phyloP scores from a whole-genome alignment of 2,888 invertebrate genomes.

The Eilema griseolum region DNA sequence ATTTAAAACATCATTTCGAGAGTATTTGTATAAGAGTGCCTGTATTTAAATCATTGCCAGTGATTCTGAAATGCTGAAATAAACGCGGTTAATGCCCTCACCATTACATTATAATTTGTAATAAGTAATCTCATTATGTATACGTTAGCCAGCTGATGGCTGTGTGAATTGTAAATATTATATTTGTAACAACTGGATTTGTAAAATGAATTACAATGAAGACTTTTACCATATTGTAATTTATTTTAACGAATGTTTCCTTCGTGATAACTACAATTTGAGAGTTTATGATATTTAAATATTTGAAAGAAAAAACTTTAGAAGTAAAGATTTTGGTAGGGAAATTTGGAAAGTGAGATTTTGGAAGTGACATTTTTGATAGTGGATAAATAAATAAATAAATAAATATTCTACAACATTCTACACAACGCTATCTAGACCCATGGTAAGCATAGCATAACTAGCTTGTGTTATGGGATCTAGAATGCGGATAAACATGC shows the following conservation, averaged over 20 bases:
- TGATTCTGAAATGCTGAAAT: slow-evolving; percentile 24
- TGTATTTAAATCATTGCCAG: slow-evolving; percentile 20
- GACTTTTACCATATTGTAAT: neutral
- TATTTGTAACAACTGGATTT: slow-evolving; percentile 16
- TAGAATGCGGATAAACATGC: too few relatives aligned
- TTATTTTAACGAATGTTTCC: neutral
- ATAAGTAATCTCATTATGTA: slow-evolving; percentile 39
- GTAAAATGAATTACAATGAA: slow-evolving; percentile 20
- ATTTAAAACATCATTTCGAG: neutral
- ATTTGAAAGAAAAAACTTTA: neutral
- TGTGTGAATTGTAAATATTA: slow-evolving; percentile 24
- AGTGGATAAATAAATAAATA: too few relatives aligned
- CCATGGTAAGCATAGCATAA: too few relatives aligned
- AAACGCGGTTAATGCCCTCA: slow-evolving; percentile 41
- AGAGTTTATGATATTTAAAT: neutral
- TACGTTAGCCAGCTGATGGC: slow-evolving; percentile 49
- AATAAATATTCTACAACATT: too few relatives aligned
- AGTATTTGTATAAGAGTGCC: neutral
- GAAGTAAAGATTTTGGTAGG: too few relatives aligned
- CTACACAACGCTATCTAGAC: too few relatives aligned
- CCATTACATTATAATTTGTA: slow-evolving; percentile 40
- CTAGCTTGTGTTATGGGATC: too few relatives aligned
- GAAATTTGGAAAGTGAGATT: too few relatives aligned
- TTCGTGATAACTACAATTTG: neutral
- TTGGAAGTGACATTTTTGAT: too few relatives aligned